phyloP scores from a whole-genome alignment of 30 jellyfish, hydroid and myxozoan genomes.

The Turritopsis rubra region DNA sequence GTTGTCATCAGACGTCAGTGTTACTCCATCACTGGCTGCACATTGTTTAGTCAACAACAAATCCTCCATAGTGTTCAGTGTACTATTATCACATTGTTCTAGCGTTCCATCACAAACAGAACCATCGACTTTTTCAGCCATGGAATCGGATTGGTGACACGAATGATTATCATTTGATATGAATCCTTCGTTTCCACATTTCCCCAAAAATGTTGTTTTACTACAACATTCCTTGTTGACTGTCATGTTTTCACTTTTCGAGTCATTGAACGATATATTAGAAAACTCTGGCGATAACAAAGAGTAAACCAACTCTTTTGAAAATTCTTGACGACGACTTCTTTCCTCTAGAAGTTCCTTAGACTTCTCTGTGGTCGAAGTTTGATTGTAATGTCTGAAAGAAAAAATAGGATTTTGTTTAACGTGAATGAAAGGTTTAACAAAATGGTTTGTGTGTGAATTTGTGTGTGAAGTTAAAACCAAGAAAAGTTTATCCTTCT shows the following conservation, averaged over 20 bases:
- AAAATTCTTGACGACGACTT: constrained; percentile 44
- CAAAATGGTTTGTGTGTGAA: too few relatives aligned
- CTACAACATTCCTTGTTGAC: background rate
- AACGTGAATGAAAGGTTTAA: background rate
- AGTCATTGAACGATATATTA: background rate
- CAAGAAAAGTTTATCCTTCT: background rate
- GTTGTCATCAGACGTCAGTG: background rate
- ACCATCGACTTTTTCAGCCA: background rate
- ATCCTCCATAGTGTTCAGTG: background rate
- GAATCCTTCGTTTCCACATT: background rate
- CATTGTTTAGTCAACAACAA: constrained; percentile 21
- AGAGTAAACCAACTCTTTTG: constrained; percentile 71
- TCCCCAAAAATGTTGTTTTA: background rate
- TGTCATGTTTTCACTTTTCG: background rate
- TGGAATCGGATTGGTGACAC: background rate
- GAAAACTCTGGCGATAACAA: constrained; percentile 63
- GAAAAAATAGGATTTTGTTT: background rate
- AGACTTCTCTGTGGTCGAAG: constrained; percentile 35
- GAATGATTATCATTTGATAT: background rate
- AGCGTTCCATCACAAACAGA: background rate
- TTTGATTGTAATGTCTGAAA: constrained; percentile 60
- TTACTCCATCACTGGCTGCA: background rate
- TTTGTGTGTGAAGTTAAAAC: background rate
- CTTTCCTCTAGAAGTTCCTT: constrained; percentile 45
- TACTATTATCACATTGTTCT: background rate